phyloP scores from a whole-genome alignment of 2,113 vertebrate genomes.

The Falco punctatus region DNA sequence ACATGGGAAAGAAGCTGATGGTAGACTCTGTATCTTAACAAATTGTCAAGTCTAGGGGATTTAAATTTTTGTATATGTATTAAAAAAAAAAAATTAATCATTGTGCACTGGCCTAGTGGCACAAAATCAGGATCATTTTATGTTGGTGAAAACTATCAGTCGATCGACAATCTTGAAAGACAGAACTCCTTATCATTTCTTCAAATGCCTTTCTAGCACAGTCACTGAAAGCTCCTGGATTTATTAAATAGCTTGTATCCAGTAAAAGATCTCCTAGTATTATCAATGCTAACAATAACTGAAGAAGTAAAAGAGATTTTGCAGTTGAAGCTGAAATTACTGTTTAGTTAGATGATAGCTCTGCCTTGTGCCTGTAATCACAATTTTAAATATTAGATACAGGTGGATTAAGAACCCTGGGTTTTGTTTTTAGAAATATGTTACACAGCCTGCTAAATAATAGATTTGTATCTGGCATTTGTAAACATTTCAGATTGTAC shows the following conservation, averaged over 20 bases:
- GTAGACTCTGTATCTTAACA: not conserved
- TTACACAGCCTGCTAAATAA: not conserved
- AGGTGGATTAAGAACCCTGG: not conserved
- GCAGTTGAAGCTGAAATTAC: too few relatives aligned
- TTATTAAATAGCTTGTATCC: not conserved
- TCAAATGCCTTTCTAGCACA: not conserved
- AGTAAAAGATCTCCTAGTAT: not conserved
- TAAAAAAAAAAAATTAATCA: not conserved
- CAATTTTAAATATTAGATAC: not conserved
- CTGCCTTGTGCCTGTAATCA: not conserved
- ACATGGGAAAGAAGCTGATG: not conserved
- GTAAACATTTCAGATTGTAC: not conserved
- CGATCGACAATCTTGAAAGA: not conserved
- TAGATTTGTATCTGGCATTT: not conserved
- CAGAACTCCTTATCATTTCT: not conserved
- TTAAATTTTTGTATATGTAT: not conserved
- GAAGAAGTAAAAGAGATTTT: not conserved
- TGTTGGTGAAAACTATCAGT: conserved; percentile 2
- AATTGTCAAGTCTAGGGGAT: not conserved
- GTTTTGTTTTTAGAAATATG: not conserved
- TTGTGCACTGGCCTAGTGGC: not conserved
- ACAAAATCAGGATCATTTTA: not conserved
- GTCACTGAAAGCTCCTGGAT: not conserved
- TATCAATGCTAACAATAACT: not conserved
- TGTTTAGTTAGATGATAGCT: not conserved